A percentile compares a stretch with the other conserved stretches of the same genome.
These are phyloP conservation scores for Halichondria panicea DNA, from an alignment of 37 sponge, comb jelly and placozoan genomes.

Conservation along the genomic window DNA sequence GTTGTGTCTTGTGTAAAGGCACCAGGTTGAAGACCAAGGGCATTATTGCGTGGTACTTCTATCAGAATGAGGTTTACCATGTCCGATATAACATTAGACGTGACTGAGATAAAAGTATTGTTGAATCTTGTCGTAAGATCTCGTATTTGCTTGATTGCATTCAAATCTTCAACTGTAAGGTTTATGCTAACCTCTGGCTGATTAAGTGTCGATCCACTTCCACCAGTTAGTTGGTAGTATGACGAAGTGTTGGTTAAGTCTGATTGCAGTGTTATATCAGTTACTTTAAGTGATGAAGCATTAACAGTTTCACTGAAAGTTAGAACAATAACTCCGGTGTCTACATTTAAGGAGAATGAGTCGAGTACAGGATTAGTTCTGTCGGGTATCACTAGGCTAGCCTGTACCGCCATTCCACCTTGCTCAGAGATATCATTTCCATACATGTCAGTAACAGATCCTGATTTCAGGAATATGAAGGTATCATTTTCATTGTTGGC, in stretches of 20 bases:
- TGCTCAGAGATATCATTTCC: slow-evolving; percentile 44
- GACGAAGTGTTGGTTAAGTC: background rate
- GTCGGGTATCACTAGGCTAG: slow-evolving; percentile 44
- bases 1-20: slow-evolving; percentile 63
- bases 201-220: slow-evolving; percentile 21
- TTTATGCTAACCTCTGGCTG: slow-evolving; percentile 54
- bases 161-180: slow-evolving; percentile 62
- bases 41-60: slow-evolving; percentile 27
- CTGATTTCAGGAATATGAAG: slow-evolving; percentile 62
- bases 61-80: slow-evolving; percentile 76
- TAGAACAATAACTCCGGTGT: slow-evolving; percentile 57
- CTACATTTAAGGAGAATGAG: slow-evolving; percentile 66
- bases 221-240: slow-evolving; percentile 45
- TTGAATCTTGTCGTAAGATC: slow-evolving; percentile 42
- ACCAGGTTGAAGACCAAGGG: slow-evolving; percentile 29
- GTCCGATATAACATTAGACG: slow-evolving; percentile 60
- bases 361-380: slow-evolving; percentile 63
- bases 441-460: slow-evolving; percentile 64
- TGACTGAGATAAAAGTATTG: slow-evolving; percentile 69
- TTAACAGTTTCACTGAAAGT: slow-evolving; percentile 81
- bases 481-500: slow-evolving; percentile 65
- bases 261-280: slow-evolving; percentile 67
- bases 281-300: slow-evolving; percentile 40
- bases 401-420: slow-evolving; percentile 64
- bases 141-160: slow-evolving; percentile 71